phyloP scores from a whole-genome alignment of 2,888 invertebrate genomes.

The Bombylius discolor region DNA sequence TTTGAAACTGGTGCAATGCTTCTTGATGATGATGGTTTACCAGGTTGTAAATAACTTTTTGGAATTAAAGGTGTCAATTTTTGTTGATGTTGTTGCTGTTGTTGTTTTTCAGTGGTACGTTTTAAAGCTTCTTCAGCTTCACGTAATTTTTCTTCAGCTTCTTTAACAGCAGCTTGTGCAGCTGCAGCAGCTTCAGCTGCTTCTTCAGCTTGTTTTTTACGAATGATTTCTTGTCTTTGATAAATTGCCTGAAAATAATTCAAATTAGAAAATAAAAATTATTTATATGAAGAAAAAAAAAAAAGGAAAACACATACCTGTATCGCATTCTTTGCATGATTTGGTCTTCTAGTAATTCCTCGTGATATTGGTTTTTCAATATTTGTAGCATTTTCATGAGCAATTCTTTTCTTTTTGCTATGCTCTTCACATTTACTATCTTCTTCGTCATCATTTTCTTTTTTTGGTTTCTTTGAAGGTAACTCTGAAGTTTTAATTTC shows the following conservation, averaged over 20 bases:
- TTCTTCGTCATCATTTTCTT: conserved; percentile 27
- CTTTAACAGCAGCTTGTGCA: conserved; percentile 24
- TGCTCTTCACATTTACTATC: conserved; percentile 26
- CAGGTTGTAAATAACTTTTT: conserved; percentile 24
- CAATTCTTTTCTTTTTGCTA: conserved; percentile 53
- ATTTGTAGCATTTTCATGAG: conserved; percentile 49
- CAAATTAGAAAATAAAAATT: background rate
- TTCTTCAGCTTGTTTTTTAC: conserved; percentile 24
- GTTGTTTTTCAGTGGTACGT: conserved; percentile 20
- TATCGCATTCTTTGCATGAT: conserved; percentile 45
- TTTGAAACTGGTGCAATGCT: conserved; percentile 66
- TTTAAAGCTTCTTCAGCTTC: conserved; percentile 24
- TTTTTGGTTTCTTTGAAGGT: background rate
- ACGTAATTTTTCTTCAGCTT: conserved; percentile 29
- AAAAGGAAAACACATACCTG: conserved; percentile 36
- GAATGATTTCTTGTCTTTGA: conserved; percentile 26
- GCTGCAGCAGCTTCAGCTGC: conserved; percentile 15
- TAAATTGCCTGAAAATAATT: conserved; percentile 24
- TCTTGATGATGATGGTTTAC: conserved; percentile 9
- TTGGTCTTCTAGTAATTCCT: conserved; percentile 36
- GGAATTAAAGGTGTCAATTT: conserved; percentile 29
- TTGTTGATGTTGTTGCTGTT: conserved; percentile 16
- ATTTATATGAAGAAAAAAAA: background rate
- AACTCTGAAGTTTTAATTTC: background rate
- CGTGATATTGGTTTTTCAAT: conserved; percentile 31